Conservation (phyloP, 2,888 invertebrate species). For the Brachylomia viminalis region DNA sequence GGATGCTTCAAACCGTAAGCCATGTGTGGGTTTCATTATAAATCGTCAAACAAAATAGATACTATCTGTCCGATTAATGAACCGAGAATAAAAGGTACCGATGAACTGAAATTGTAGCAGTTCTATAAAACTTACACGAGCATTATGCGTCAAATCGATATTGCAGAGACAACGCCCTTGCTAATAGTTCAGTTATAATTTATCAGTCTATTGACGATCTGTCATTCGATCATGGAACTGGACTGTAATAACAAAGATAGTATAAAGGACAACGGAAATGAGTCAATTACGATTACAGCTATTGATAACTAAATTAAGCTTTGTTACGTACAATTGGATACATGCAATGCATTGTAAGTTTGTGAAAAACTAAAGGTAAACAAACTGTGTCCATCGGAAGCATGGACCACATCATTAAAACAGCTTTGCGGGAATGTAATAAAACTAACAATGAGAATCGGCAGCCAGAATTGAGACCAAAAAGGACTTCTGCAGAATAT, state of each 20-base stretch:
- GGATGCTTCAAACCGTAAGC: conserved; percentile 71
- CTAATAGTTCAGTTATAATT: conserved; percentile 61
- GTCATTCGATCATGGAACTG: conserved; percentile 63
- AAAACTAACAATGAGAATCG: conserved; percentile 75
- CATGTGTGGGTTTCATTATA: conserved; percentile 73
- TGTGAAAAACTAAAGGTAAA: conserved; percentile 64
- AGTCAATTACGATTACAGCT: conserved; percentile 72
- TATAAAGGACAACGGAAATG: conserved; percentile 73
- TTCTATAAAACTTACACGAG: conserved; percentile 53
- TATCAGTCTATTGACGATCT: conserved; percentile 64
- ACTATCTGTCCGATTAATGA: conserved; percentile 50
- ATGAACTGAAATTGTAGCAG: conserved; percentile 44
- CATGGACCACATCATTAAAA: conserved; percentile 73
- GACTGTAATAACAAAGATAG: conserved; percentile 60
- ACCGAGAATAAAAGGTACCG: conserved; percentile 37
- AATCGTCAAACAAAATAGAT: conserved; percentile 69
- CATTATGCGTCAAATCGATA: conserved; percentile 62
- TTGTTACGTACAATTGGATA: conserved; percentile 47
- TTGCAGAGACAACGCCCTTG: conserved; percentile 63
- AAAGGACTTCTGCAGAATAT: conserved; percentile 75
- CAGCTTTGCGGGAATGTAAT: conserved; percentile 76
- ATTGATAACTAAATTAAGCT: conserved; percentile 70
- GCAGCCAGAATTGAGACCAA: conserved; percentile 77
- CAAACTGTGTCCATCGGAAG: conserved; percentile 79
- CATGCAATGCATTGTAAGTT: conserved; percentile 55